Conservation (phyloP, 2,888 invertebrate genomes). For the Morinoia aosen region DNA sequence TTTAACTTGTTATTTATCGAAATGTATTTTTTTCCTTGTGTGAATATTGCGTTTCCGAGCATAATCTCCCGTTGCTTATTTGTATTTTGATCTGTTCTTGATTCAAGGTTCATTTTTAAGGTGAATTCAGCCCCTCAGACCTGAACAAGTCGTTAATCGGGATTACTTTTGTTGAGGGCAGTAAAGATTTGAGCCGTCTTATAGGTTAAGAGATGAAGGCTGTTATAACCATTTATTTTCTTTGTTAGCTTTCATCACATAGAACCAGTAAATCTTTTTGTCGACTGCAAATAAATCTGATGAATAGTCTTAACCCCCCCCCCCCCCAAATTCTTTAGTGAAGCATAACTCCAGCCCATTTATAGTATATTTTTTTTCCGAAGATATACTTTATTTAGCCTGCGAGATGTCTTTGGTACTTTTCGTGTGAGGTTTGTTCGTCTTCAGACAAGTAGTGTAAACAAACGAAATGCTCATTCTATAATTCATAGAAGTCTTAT, state of each 20-base stretch:
- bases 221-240: neutral
- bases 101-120: neutral
- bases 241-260: neutral
- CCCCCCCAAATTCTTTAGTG: too few species aligned
- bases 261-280: neutral
- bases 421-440: too few species aligned
- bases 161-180: slow-evolving; percentile 10
- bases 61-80: neutral
- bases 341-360: neutral
- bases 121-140: neutral
- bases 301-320: neutral
- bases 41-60: too few species aligned
- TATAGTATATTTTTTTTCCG: neutral
- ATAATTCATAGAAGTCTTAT: neutral
- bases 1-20: too few species aligned
- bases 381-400: too few species aligned
- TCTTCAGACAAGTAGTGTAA: neutral
- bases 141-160: neutral
- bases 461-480: neutral
- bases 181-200: slow-evolving; percentile 12
- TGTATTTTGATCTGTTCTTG: neutral
- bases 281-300: neutral
- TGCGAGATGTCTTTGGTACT: too few species aligned
- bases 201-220: neutral
- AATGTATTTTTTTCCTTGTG: too few species aligned